phyloP scores from a whole-genome alignment of 2,888 invertebrate species.

The Bhutanitis thaidina region DNA sequence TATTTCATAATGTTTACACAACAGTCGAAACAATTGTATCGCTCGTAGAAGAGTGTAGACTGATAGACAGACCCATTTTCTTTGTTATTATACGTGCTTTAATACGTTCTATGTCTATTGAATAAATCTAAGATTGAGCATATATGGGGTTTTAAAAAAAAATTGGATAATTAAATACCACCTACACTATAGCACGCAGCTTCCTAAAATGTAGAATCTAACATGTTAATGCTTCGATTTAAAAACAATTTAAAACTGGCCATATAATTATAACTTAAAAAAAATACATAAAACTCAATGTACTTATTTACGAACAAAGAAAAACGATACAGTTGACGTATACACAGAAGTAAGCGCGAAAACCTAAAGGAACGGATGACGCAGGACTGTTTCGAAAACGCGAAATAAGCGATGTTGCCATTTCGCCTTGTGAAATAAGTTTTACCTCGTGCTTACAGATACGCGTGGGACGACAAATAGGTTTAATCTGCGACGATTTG shows the following conservation, averaged over 20 bases:
- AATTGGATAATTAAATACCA: too few relatives aligned
- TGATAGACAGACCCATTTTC: slow-evolving; percentile 20
- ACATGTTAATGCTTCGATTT: too few relatives aligned
- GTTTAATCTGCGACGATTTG: slow-evolving; percentile 63
- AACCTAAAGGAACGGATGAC: slow-evolving; percentile 65
- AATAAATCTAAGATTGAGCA: background rate
- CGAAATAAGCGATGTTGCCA: slow-evolving; percentile 76
- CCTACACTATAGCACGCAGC: too few relatives aligned
- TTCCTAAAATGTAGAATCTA: too few relatives aligned
- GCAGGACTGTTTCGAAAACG: slow-evolving; percentile 76
- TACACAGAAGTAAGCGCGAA: slow-evolving; percentile 40
- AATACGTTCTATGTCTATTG: background rate
- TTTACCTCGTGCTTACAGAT: slow-evolving; percentile 67
- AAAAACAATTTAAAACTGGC: background rate
- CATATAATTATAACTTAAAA: background rate
- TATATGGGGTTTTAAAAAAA: too few relatives aligned
- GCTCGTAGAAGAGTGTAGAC: slow-evolving; percentile 36
- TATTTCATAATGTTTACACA: slow-evolving; percentile 72
- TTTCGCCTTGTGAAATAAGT: slow-evolving; percentile 73
- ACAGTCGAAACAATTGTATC: slow-evolving; percentile 53
- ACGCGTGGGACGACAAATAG: slow-evolving; percentile 74
- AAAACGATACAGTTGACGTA: background rate
- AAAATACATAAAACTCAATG: background rate
- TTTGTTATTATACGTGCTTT: slow-evolving; percentile 1
- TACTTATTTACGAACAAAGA: background rate